phyloP scores from a whole-genome alignment of 2,888 invertebrate species.

The Deilephila elpenor region DNA sequence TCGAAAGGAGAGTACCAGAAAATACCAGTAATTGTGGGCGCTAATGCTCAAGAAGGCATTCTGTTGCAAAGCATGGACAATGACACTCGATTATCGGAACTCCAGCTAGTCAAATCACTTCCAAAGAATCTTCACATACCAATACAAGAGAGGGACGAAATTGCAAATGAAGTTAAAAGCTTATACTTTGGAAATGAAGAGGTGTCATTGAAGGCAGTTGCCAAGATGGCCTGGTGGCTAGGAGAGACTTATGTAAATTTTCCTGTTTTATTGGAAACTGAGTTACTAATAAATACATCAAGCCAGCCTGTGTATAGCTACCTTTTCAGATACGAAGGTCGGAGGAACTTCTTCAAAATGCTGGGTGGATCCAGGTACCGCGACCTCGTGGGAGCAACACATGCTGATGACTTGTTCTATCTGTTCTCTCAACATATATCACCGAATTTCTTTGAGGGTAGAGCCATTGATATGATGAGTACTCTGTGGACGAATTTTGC shows the following conservation, averaged over 20 bases:
- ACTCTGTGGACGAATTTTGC: constrained; percentile 46
- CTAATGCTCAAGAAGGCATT: constrained; percentile 45
- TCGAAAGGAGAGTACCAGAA: constrained; percentile 39
- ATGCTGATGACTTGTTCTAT: constrained; percentile 50
- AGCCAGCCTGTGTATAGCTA: constrained; percentile 44
- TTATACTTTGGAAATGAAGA: constrained; percentile 54
- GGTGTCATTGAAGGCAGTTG: constrained; percentile 51
- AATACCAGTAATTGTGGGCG: constrained; percentile 47
- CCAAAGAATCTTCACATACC: constrained; percentile 31
- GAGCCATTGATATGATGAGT: constrained; percentile 41
- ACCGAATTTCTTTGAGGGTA: constrained; percentile 35
- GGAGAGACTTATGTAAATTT: constrained; percentile 46
- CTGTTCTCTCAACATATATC: constrained; percentile 38
- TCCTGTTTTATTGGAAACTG: constrained; percentile 43
- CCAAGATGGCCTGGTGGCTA: constrained; percentile 50
- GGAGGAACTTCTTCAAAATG: constrained; percentile 44
- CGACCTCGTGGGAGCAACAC: constrained; percentile 41
- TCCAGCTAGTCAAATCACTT: constrained; percentile 31
- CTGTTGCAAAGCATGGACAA: constrained; percentile 33
- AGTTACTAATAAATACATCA: constrained; percentile 38
- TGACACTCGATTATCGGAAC: constrained; percentile 23
- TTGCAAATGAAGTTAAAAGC: constrained; percentile 36
- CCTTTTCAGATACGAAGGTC: constrained; percentile 44
- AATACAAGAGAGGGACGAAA: constrained; percentile 33
- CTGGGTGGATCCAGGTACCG: constrained; percentile 28